Evolutionary conservation across 2,113 vertebrate genomes (phyloP).

Genomic region (Notothenia rossii): DNA sequence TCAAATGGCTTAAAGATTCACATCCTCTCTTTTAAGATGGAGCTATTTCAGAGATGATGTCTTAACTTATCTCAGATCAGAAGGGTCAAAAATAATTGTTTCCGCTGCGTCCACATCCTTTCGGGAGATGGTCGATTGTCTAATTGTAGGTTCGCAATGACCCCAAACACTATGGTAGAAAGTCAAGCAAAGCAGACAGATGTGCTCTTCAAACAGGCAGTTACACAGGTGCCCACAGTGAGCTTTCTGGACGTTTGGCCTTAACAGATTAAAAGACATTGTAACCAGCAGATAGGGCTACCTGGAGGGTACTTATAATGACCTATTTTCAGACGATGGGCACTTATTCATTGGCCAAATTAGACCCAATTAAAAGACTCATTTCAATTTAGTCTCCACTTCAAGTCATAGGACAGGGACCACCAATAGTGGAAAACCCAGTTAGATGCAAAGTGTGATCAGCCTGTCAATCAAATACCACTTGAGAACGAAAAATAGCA

Average conservation of each 20-base stretch:
- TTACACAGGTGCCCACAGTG: slow-evolving; percentile 27
- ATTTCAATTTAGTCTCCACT: slow-evolving; percentile 55
- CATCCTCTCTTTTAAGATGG: slow-evolving; percentile 41
- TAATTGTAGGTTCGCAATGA: slow-evolving; percentile 9
- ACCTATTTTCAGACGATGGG: slow-evolving; percentile 38
- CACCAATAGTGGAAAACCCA: slow-evolving; percentile 21
- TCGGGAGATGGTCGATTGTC: not conserved
- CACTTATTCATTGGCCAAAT: slow-evolving; percentile 46
- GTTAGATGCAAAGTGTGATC: slow-evolving; percentile 42
- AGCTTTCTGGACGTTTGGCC: slow-evolving; percentile 15
- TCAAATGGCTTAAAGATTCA: slow-evolving; percentile 69
- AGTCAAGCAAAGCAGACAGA: slow-evolving; percentile 17
- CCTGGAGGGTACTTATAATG: slow-evolving; percentile 54
- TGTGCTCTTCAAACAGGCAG: slow-evolving; percentile 31
- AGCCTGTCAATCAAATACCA: slow-evolving; percentile 46
- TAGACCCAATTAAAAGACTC: slow-evolving; percentile 60
- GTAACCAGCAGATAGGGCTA: slow-evolving; percentile 41
- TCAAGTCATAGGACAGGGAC: slow-evolving; percentile 48
- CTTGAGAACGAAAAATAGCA: slow-evolving; percentile 5
- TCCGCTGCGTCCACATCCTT: not conserved
- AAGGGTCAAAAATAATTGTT: not conserved
- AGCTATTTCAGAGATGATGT: slow-evolving; percentile 34
- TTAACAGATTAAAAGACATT: slow-evolving; percentile 64
- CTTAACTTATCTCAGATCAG: slow-evolving; percentile 25
- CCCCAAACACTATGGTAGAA: slow-evolving; percentile 4